Evolutionary conservation across 1,140 invertebrate genomes (phyloP).

Genomic region (Drosophila parabipectinata): DNA sequence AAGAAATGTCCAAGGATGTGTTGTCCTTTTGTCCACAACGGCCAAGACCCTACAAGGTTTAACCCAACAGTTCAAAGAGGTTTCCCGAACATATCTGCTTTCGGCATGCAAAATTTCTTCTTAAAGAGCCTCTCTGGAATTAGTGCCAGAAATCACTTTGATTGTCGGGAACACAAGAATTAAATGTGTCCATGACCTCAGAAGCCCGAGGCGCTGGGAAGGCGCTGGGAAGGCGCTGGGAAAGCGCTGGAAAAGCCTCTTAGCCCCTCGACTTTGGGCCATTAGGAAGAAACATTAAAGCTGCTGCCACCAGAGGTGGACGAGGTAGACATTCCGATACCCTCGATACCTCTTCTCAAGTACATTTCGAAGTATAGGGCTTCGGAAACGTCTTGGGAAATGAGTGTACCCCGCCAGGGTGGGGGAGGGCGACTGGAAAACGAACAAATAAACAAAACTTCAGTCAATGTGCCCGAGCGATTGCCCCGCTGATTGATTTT

Average conservation of each 20-base stretch:
- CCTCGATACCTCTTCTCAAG: too few species aligned
- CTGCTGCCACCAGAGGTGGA: too few species aligned
- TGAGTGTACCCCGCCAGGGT: conserved; percentile 12
- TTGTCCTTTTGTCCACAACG: conserved; percentile 32
- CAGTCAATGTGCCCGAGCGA: conserved; percentile 59
- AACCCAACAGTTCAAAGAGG: not conserved
- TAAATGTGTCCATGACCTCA: conserved; percentile 18
- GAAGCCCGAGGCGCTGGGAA: conserved; percentile 2
- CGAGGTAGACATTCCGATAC: too few species aligned
- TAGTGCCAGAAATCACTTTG: not conserved
- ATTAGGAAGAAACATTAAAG: conserved; percentile 30
- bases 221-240: not conserved
- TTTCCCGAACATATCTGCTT: not conserved
- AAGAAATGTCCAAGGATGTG: conserved; percentile 4
- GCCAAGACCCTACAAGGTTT: too few species aligned
- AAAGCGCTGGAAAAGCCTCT: conserved; percentile 2
- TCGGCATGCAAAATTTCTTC: not conserved
- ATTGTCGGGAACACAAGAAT: not conserved
- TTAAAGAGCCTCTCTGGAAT: not conserved
- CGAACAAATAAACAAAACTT: conserved; percentile 73
- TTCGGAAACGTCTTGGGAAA: not conserved
- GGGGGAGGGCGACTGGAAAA: conserved; percentile 25
- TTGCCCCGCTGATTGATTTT: conserved; percentile 63
- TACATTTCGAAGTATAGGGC: too few species aligned
- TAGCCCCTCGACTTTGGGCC: conserved; percentile 34